Evolutionary conservation across 1,140 invertebrate species (phyloP), one percentile per base, ranked within the genome.

Genomic region (Oreohelix idahoensis): DNA sequence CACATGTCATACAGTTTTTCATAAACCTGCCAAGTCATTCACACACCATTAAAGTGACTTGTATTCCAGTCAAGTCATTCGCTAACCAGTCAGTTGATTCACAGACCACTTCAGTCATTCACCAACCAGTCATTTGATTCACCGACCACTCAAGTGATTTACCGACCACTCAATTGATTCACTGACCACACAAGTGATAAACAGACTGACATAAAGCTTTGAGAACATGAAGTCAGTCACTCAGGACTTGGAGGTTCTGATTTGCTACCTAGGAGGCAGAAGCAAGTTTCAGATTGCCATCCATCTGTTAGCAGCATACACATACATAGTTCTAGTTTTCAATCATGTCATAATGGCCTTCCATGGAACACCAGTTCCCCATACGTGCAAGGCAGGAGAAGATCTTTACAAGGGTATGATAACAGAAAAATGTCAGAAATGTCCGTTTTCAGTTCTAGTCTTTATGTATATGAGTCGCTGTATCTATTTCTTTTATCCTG

Each of bases 281-380:
- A 51, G 69, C n/a, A 74, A 70, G 35, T 86, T 69, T 77, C 85
- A 86, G 63, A 51, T 80, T 17, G 53, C 58, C 45, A 78, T 84
- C 8, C 79, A 84, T 35, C 23, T 86, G 5, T 26, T 84, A 11
- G 49, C 78, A 49, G 77, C 71, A 0, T 80, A 69, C 36, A 82
- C 74, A 36, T 86, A 86, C 63, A 23, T 74, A 0, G 73, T 82
- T 13, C 45, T 86, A 23, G 83, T 82, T 39, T 86, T 86, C 77
- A 86, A 86, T 66, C 83, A 86, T 53, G 83, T 86, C 13, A 84
- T 84, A 29, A 86, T 86, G 85, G 85, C 85, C 4, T 86, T 86
- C 76, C 83, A 70, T 69, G 83, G 83, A 36, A 36, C 79, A 1
- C 20, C 58, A 39, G 63, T 79, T 0, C 69, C 66, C 0, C 80